These are phyloP conservation scores for Morphnarchus princeps DNA, from an alignment of 2,113 vertebrate genomes.

Conservation along the genomic window DNA sequence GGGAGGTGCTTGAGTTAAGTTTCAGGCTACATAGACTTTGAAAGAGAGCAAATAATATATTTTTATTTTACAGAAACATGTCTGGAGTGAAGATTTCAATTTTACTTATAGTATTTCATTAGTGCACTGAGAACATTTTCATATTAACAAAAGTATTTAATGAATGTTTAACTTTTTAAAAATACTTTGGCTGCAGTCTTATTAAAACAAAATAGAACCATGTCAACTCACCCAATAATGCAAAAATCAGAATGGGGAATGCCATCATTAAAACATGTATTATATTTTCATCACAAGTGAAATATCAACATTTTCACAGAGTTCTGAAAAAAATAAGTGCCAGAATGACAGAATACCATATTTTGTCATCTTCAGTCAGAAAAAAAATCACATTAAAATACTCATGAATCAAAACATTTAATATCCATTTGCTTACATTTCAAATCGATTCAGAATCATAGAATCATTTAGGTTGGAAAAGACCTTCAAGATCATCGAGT, in stretches of 20 bases:
- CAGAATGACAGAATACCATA: not conserved
- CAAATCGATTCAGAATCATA: not conserved
- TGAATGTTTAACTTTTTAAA: not conserved
- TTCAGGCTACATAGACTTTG: not conserved
- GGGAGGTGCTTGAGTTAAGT: not conserved
- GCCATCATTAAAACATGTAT: not conserved
- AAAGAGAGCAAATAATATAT: not conserved
- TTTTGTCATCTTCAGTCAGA: not conserved
- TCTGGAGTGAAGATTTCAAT: not conserved
- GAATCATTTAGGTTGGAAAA: too few relatives aligned
- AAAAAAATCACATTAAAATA: not conserved
- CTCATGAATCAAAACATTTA: not conserved
- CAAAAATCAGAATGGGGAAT: not conserved
- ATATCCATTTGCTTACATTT: not conserved
- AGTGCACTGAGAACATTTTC: not conserved
- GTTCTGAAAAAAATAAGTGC: not conserved
- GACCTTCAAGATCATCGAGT: too few relatives aligned
- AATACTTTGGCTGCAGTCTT: not conserved
- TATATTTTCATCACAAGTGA: not conserved
- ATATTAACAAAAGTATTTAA: not conserved
- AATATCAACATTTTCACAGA: not conserved
- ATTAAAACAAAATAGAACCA: not conserved
- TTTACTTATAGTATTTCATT: not conserved
- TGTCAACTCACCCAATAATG: not conserved
- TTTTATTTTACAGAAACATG: not conserved